Evolutionary conservation across 2,888 invertebrate species (phyloP).

Genomic region (Xestobium rufovillosum): DNA sequence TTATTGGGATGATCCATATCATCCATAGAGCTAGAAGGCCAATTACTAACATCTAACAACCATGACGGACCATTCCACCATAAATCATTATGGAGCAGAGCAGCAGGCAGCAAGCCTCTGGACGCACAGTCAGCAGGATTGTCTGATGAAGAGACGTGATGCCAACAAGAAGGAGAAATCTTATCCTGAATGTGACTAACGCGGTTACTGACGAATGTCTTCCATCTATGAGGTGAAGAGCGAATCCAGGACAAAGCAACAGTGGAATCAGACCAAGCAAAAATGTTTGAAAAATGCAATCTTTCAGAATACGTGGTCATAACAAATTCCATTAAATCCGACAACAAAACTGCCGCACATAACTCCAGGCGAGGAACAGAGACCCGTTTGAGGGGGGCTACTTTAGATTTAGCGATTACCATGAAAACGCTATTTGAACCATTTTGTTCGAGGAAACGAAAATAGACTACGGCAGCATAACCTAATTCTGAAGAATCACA

Average conservation of each 20-base stretch:
- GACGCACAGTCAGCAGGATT: background rate
- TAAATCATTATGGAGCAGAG: background rate
- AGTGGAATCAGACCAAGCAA: background rate
- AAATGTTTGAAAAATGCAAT: too few relatives aligned
- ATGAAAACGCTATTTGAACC: too few relatives aligned
- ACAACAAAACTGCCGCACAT: background rate
- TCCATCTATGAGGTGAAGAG: background rate
- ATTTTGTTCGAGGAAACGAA: too few relatives aligned
- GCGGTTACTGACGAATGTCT: background rate
- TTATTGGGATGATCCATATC: too few relatives aligned
- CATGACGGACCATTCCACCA: slow-evolving; percentile 1
- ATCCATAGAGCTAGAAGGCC: too few relatives aligned
- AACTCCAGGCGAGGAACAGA: background rate
- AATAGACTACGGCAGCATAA: too few relatives aligned
- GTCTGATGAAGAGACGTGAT: background rate
- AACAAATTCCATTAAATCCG: background rate
- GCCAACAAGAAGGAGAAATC: background rate
- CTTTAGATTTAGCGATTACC: too few relatives aligned
- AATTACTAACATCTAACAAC: too few relatives aligned
- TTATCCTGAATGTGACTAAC: background rate
- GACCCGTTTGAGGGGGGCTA: background rate
- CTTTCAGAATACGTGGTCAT: too few relatives aligned
- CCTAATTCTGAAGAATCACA: slow-evolving; percentile 5
- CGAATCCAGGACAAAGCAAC: slow-evolving; percentile 1
- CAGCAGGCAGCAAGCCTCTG: background rate